These are phyloP conservation scores for Megaustenia siamemsis DNA, from an alignment of 2,888 invertebrate genomes.

Conservation along the genomic window DNA sequence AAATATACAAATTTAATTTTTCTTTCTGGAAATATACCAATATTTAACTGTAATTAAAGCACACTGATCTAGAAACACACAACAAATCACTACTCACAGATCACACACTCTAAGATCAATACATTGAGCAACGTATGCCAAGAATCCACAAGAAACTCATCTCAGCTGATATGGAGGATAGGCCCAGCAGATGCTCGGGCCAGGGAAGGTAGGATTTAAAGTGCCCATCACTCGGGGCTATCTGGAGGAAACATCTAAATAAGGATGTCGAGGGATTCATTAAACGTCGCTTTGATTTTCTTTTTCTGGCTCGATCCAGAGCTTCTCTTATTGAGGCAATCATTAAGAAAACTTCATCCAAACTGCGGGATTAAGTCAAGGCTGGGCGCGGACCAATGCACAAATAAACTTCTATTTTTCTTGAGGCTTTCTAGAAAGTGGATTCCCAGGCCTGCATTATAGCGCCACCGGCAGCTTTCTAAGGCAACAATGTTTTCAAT, in stretches of 20 bases:
- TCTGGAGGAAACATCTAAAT: slow-evolving; percentile 42
- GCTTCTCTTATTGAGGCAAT: slow-evolving; percentile 40
- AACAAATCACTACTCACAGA: not conserved
- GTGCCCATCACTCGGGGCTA: slow-evolving; percentile 5
- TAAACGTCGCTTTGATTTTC: slow-evolving; percentile 38
- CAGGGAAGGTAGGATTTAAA: not conserved
- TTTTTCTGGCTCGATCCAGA: not conserved
- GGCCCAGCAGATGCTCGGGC: not conserved
- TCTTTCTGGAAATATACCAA: too few relatives aligned
- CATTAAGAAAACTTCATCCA: slow-evolving; percentile 17
- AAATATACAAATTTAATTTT: too few relatives aligned
- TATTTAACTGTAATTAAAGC: not conserved
- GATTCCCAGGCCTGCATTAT: slow-evolving; percentile 9
- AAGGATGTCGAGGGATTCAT: slow-evolving; percentile 42
- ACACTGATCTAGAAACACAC: not conserved
- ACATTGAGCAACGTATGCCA: not conserved
- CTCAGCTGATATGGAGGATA: not conserved
- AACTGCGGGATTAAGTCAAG: not conserved
- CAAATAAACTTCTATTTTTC: slow-evolving; percentile 37
- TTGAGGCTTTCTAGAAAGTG: slow-evolving; percentile 4
- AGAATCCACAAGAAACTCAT: not conserved
- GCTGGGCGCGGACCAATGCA: slow-evolving; percentile 4
- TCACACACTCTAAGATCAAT: not conserved
- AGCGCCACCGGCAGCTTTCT: slow-evolving; percentile 29
- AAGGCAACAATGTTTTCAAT: slow-evolving; percentile 50